Percentiles rank a stretch among this genome's conserved stretches.
Evolutionary conservation across 2,888 invertebrate genomes (phyloP).

Genomic region (Lobophora halterata): DNA sequence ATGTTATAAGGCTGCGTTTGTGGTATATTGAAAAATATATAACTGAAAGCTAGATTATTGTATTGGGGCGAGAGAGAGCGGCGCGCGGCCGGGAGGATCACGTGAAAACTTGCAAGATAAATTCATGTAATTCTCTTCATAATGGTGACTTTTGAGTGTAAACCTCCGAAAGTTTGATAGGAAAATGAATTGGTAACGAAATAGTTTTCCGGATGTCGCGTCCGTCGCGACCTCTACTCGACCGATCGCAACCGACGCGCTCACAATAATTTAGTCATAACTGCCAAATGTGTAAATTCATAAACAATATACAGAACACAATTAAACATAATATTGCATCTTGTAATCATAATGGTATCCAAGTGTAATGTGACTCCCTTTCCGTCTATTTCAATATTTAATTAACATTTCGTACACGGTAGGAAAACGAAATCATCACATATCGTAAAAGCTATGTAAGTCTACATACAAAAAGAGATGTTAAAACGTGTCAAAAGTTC

Average conservation of each 20-base stretch:
- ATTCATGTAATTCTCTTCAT: conserved; percentile 62
- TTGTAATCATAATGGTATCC: conserved; percentile 64
- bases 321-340: conserved; percentile 59
- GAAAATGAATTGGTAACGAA: conserved; percentile 68
- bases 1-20: conserved; percentile 74
- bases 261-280: conserved; percentile 63
- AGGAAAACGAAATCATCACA: conserved; percentile 79
- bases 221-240: not conserved
- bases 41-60: conserved; percentile 59
- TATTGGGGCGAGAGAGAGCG: conserved; percentile 44
- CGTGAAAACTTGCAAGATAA: conserved; percentile 57
- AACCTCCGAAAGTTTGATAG: conserved; percentile 80
- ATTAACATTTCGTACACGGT: conserved; percentile 75
- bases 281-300: conserved; percentile 67
- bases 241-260: conserved; percentile 42
- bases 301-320: conserved; percentile 56
- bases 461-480: conserved; percentile 73
- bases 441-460: conserved; percentile 76
- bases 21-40: conserved; percentile 44
- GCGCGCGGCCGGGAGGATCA: conserved; percentile 68
- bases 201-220: conserved; percentile 45
- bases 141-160: conserved; percentile 66
- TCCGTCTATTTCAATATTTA: conserved; percentile 63
- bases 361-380: conserved; percentile 69
- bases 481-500: conserved; percentile 61